Evolutionary conservation across 2,888 invertebrate genomes (phyloP).

Genomic region (Smittia sp.): DNA sequence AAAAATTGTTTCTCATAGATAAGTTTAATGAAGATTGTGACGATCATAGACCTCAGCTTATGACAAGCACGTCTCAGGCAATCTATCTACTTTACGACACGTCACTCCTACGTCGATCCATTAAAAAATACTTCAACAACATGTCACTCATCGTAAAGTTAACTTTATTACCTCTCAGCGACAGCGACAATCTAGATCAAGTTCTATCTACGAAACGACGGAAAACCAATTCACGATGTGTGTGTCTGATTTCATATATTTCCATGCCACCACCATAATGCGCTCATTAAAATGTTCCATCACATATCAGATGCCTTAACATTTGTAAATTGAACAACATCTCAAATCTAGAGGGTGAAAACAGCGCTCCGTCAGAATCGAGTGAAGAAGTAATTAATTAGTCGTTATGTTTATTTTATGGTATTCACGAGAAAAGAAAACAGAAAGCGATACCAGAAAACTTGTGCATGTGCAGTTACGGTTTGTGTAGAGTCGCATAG

Average conservation of each 20-base stretch:
- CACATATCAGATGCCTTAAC: background rate
- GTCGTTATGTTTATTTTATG: slow-evolving; percentile 36
- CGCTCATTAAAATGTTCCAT: slow-evolving; percentile 28
- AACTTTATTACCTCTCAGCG: too few relatives aligned
- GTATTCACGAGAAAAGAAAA: background rate
- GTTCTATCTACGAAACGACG: background rate
- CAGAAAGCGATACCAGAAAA: background rate
- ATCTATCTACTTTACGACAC: too few relatives aligned
- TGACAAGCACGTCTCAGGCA: too few relatives aligned
- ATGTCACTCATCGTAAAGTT: too few relatives aligned
- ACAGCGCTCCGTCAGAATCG: background rate
- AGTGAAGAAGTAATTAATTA: slow-evolving; percentile 33
- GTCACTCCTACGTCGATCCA: too few relatives aligned
- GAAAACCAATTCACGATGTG: background rate
- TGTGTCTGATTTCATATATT: slow-evolving; percentile 4
- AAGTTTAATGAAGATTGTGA: background rate
- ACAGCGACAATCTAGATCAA: too few relatives aligned
- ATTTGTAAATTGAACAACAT: slow-evolving; percentile 19
- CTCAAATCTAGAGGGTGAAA: slow-evolving; percentile 14
- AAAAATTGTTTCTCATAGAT: background rate
- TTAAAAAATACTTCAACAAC: too few relatives aligned
- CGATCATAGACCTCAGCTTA: background rate
- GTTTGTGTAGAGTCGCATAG: background rate
- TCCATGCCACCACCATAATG: slow-evolving; percentile 4
- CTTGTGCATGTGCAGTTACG: slow-evolving; percentile 24